Percentiles rank a stretch among this genome's conserved stretches.
phyloP scores from a whole-genome alignment of 2,113 vertebrate species.

The Nesoenas mayeri region DNA sequence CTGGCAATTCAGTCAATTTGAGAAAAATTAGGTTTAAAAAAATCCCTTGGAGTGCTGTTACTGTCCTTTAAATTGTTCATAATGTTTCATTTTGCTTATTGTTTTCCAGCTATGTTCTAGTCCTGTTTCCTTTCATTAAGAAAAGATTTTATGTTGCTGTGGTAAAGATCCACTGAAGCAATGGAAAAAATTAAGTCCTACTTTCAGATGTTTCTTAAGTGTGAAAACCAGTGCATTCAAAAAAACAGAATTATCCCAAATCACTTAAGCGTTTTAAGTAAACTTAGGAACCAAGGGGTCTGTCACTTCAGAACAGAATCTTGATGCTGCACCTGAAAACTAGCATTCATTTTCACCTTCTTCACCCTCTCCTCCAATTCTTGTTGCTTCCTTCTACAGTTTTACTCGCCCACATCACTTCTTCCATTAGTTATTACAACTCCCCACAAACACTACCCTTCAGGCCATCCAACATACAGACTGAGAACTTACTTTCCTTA shows the following conservation, averaged over 20 bases:
- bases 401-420: background rate
- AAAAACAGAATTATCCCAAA: background rate
- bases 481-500: background rate
- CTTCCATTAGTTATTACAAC: background rate
- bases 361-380: background rate
- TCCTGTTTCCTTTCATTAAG: background rate
- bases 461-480: background rate
- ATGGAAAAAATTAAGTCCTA: background rate
- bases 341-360: background rate
- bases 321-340: background rate
- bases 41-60: background rate
- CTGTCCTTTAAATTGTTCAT: background rate
- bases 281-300: background rate
- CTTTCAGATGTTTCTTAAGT: background rate
- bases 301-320: background rate
- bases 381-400: background rate
- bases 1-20: background rate
- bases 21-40: constrained; percentile 5
- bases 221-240: background rate
- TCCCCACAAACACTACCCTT: background rate
- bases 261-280: background rate
- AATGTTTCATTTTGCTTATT: background rate
- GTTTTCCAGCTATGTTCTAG: background rate
- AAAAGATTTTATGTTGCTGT: background rate
- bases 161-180: background rate